phyloP scores from a whole-genome alignment of 2,113 vertebrate species.

The Chelonoidis abingdonii region DNA sequence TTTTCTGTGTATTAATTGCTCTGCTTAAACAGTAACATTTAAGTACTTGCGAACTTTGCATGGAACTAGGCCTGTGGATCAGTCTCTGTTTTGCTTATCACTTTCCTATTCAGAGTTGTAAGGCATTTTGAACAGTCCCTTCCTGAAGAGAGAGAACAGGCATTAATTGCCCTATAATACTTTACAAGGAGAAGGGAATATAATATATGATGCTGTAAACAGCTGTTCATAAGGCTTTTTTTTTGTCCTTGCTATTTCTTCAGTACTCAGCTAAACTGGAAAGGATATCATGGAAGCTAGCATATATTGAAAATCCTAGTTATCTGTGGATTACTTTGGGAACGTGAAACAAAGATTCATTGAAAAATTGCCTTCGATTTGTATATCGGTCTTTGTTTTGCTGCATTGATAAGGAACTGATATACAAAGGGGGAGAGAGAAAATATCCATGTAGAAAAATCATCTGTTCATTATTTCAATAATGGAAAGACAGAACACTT shows the following conservation, averaged over 20 bases:
- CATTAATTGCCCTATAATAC: not conserved
- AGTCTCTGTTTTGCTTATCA: not conserved
- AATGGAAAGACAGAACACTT: not conserved
- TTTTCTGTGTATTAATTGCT: not conserved
- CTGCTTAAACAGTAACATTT: not conserved
- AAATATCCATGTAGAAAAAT: conserved; percentile 62
- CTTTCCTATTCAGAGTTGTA: not conserved
- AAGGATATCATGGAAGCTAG: not conserved
- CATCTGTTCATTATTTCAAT: conserved; percentile 14
- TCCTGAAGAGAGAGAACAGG: not conserved
- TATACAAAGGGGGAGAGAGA: conserved; percentile 56
- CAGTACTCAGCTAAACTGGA: not conserved
- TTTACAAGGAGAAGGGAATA: conserved; percentile 9
- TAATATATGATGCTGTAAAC: not conserved
- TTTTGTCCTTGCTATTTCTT: not conserved
- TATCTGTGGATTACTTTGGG: conserved; percentile 28
- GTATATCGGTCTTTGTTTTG: conserved; percentile 72
- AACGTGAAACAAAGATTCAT: not conserved
- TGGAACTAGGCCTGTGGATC: not conserved
- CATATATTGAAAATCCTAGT: not conserved
- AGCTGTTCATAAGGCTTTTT: not conserved
- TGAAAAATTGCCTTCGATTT: conserved; percentile 58
- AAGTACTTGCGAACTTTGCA: not conserved
- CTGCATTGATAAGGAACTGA: conserved; percentile 74
- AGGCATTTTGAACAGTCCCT: not conserved